Conservation (phyloP, 2,888 invertebrate species). For the Ophraella communa region DNA sequence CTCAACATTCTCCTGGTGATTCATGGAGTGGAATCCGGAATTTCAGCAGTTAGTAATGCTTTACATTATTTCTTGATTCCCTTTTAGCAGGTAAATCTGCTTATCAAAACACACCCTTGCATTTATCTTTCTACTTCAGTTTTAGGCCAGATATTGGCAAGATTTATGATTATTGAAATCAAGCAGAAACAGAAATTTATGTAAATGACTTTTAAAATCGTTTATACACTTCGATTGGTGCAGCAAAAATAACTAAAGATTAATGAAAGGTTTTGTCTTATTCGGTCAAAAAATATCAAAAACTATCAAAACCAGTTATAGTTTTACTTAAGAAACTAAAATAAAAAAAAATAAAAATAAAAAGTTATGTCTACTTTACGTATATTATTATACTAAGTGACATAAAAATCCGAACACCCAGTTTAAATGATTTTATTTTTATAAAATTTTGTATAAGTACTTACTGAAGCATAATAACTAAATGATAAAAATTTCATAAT, state of each 20-base stretch:
- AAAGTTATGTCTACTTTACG: too few species aligned
- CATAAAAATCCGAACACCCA: too few species aligned
- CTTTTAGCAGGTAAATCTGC: constrained; percentile 13
- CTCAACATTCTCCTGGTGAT: neutral
- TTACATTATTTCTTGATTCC: constrained; percentile 13
- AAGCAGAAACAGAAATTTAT: neutral
- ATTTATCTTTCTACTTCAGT: neutral
- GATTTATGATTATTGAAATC: neutral
- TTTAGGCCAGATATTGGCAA: neutral
- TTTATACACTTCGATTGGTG: neutral
- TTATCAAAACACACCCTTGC: constrained; percentile 7
- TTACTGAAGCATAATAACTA: too few species aligned
- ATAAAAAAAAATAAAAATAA: too few species aligned
- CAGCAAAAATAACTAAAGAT: neutral
- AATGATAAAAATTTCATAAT: too few species aligned
- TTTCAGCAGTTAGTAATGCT: constrained; percentile 12
- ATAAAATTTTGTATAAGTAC: too few species aligned
- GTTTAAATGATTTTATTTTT: too few species aligned
- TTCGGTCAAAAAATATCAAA: too few species aligned
- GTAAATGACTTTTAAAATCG: neutral
- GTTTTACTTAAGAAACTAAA: too few species aligned
- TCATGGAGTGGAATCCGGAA: constrained; percentile 7
- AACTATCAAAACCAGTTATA: neutral
- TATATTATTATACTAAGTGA: too few species aligned
- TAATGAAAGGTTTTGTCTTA: neutral